Evolutionary conservation across 1,140 invertebrate genomes (phyloP), one percentile per base, ranked within the genome.

Genomic region (Drosophila athabasca): DNA sequence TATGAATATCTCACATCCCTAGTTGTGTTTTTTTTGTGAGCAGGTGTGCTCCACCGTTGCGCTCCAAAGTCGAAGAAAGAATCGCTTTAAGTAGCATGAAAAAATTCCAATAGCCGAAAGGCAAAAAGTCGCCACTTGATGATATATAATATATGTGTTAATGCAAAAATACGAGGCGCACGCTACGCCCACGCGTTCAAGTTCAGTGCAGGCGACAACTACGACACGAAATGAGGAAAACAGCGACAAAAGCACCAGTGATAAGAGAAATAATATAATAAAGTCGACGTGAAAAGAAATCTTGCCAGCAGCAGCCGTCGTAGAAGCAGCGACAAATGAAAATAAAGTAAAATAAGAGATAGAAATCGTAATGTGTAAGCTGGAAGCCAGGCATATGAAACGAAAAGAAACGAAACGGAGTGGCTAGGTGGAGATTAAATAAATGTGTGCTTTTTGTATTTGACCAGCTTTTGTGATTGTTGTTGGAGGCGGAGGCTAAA

Each of bases 271-370:
- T 76, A 81, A 82, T 82, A 79, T 61, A 79, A 80, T 80, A 82
- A 87, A 82, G 76, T 82, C 26, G 61, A 88, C 83, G 82, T 88
- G 82, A 87, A 85, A 82, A 88, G 78, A 88, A 88, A 88, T 75
- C 62, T 75, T 62, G 61, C 35, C 55, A 69, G 55, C 19, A 15
- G 53, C 48, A 41, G 31, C 49, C 24, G 29, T 6, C 39, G 13
- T 53, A 68, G n/a, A 17, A 46, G 35, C 65, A 70, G 50, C 39
- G 39, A 83, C 67, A 85, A 76, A 77, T 77, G 59, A 64, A 66
- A 75, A 65, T 62, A 46, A 76, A 76, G 61, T 69, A 64, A 75
- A 67, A 41, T 45, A 44, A 74, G 48, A 79, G 64, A 82, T 88
- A 81, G 82, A 85, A 81, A 81, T 67, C 81, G 81, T 81, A 81